These are phyloP conservation scores for Chrysolina haemoptera DNA, from an alignment of 2,888 invertebrate species.

Conservation along the genomic window DNA sequence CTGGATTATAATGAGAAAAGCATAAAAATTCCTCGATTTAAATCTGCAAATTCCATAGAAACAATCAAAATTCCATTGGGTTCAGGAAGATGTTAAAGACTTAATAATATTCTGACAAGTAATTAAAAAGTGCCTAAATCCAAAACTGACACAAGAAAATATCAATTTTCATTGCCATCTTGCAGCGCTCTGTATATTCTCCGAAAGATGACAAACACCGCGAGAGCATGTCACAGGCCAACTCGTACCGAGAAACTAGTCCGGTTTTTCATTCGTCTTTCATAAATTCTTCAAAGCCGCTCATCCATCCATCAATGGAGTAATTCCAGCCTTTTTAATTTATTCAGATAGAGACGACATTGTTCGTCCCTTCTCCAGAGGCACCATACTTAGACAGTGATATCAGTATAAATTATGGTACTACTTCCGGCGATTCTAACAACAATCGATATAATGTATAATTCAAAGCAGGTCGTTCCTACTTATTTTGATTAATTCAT, in stretches of 20 bases:
- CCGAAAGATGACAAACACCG: not conserved
- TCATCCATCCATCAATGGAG: slow-evolving; percentile 11
- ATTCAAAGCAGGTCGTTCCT: slow-evolving; percentile 37
- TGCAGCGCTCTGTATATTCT: not conserved
- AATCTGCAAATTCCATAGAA: no score
- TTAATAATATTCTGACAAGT: no score
- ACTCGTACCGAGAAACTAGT: not conserved
- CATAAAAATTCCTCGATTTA: no score
- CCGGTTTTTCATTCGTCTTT: not conserved
- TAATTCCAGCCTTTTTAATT: slow-evolving; percentile 16
- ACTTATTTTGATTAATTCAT: slow-evolving; percentile 25
- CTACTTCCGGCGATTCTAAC: slow-evolving; percentile 42
- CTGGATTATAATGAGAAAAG: no score
- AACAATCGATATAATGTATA: slow-evolving; percentile 43
- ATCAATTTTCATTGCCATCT: not conserved
- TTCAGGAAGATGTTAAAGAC: no score
- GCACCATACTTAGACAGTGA: slow-evolving; percentile 24
- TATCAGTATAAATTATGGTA: slow-evolving; percentile 37
- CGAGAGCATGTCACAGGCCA: not conserved
- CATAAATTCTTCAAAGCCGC: not conserved
- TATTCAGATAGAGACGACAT: slow-evolving; percentile 21
- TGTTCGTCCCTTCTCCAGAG: slow-evolving; percentile 19
- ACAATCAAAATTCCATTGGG: no score
- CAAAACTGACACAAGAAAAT: no score
- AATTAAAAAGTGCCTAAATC: no score